Conservation (phyloP, 2,888 invertebrate genomes). For the Lumbricus terrestris region DNA sequence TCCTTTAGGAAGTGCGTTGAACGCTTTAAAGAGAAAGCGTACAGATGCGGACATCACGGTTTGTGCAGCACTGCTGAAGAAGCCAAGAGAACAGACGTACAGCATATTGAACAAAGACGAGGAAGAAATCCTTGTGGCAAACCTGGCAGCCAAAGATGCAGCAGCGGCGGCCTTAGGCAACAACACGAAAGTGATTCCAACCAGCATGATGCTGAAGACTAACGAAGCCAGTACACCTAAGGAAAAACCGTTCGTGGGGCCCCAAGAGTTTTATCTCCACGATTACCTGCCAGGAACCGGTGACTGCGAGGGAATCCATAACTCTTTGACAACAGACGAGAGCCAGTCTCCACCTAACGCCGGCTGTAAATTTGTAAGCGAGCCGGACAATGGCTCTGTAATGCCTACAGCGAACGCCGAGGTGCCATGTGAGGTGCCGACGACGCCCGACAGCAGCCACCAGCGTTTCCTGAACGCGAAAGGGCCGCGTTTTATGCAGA, state of each 20-base stretch:
- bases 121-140: not conserved
- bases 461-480: not conserved
- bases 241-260: not conserved
- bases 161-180: not conserved
- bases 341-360: not conserved
- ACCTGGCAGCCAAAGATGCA: not conserved
- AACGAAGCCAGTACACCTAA: not conserved
- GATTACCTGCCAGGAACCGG: not conserved
- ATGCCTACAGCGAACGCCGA: not conserved
- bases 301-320: not conserved
- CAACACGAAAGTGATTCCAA: not conserved
- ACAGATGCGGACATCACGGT: not conserved
- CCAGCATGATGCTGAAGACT: not conserved
- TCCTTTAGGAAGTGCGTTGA: not conserved
- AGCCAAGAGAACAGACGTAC: not conserved
- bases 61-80: not conserved
- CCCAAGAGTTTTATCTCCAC: not conserved
- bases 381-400: not conserved
- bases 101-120: not conserved
- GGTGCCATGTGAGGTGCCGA: not conserved
- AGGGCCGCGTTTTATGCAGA: slow-evolving; percentile 22
- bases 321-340: not conserved
- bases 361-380: not conserved
- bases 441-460: not conserved
- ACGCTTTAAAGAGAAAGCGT: not conserved